A percentile compares a stretch with the other conserved stretches of the same genome.
Conservation (phyloP, 2,113 vertebrate species). For the Oncorhynchus mykiss region DNA sequence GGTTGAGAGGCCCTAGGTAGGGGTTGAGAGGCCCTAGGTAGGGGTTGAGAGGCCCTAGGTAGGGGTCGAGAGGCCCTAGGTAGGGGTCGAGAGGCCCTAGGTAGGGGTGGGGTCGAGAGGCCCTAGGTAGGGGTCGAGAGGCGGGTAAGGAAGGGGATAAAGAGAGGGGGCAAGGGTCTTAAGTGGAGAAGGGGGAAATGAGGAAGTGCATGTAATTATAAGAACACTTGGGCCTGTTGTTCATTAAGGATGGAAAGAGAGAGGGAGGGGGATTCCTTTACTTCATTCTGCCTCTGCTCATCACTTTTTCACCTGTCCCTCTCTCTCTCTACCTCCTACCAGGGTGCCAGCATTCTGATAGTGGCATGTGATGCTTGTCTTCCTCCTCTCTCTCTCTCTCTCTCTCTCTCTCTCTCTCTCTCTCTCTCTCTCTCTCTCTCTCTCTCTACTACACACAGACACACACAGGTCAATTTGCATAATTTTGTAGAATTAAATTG, state of each 20-base stretch:
- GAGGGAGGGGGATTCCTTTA: not conserved
- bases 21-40: not conserved
- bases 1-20: not conserved
- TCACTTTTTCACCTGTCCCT: too few relatives aligned
- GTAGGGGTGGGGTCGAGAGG: conserved; percentile 26
- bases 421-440: too few relatives aligned
- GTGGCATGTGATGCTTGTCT: too few relatives aligned
- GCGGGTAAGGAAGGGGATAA: conserved; percentile 27
- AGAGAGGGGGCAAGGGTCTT: conserved; percentile 37
- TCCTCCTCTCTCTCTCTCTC: too few relatives aligned
- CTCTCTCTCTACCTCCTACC: too few relatives aligned
- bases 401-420: too few relatives aligned
- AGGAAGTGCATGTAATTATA: conserved; percentile 74
- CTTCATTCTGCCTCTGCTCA: too few relatives aligned
- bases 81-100: conserved; percentile 23
- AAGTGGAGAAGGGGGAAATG: conserved; percentile 46
- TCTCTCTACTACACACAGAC: too few relatives aligned
- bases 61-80: conserved; percentile 22
- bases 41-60: conserved; percentile 22
- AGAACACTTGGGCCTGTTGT: conserved; percentile 70
- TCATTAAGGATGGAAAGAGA: conserved; percentile 62
- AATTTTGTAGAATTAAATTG: too few relatives aligned
- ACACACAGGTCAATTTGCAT: too few relatives aligned
- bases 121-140: conserved; percentile 2
- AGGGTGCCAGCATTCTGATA: too few relatives aligned